Conservation (phyloP, 2,113 vertebrate genomes). For the Nipponia nippon region DNA sequence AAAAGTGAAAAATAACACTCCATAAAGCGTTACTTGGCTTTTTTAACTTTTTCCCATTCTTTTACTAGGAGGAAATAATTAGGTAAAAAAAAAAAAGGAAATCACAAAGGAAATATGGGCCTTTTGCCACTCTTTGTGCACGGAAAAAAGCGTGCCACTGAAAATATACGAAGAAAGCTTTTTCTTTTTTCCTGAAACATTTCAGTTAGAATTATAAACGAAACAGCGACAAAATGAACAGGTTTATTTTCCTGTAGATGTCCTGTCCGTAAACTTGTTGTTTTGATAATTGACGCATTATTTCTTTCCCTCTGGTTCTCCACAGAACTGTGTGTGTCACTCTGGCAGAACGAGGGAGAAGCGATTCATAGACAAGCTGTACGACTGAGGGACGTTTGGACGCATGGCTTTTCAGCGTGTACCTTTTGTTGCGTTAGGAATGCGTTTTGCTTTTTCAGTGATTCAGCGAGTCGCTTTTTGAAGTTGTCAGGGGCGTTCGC, state of each 20-base stretch:
- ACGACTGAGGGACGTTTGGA: background rate
- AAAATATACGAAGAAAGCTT: background rate
- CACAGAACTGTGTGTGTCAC: background rate
- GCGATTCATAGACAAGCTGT: background rate
- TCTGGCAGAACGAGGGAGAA: background rate
- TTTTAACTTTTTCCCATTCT: background rate
- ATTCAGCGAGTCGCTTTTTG: background rate
- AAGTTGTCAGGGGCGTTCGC: background rate
- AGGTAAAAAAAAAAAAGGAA: background rate
- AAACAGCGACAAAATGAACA: background rate
- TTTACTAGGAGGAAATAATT: background rate
- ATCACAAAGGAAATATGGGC: background rate
- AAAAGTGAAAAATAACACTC: background rate
- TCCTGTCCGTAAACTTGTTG: background rate
- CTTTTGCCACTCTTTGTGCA: background rate
- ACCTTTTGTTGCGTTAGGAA: background rate
- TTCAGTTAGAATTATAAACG: background rate
- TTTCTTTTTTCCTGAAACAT: background rate
- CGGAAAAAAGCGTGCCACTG: background rate
- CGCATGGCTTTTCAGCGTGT: background rate
- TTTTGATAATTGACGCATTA: background rate
- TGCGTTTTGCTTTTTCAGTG: background rate
- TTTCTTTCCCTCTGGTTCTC: background rate
- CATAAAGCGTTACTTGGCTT: background rate
- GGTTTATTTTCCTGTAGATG: background rate